These are phyloP conservation scores for Argynnis bischoffii DNA, from an alignment of 2,888 invertebrate species.

Conservation along the genomic window DNA sequence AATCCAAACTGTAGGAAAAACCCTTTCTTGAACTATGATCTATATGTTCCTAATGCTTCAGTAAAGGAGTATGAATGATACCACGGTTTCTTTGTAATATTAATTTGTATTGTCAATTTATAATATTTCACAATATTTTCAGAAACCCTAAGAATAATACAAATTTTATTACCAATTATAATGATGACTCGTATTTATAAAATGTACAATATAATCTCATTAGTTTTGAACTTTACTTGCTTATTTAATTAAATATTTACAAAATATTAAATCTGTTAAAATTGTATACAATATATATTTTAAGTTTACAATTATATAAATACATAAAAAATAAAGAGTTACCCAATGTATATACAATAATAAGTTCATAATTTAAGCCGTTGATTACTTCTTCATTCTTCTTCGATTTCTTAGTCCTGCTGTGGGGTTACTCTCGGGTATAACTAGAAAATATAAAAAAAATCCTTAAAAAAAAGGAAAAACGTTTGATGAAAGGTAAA, in stretches of 20 bases:
- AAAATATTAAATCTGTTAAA: conserved; percentile 81
- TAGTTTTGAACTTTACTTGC: conserved; percentile 69
- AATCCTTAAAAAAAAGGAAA: conserved; percentile 4
- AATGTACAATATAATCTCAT: conserved; percentile 83
- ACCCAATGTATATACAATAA: conserved; percentile 75
- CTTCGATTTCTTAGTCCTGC: conserved; percentile 59
- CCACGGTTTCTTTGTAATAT: conserved; percentile 56
- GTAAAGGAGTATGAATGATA: conserved; percentile 27
- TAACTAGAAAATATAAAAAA: conserved; percentile 72
- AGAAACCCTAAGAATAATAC: conserved; percentile 75
- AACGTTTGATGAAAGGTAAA: too few relatives aligned
- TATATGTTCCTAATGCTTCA: too few relatives aligned
- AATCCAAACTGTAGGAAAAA: too few relatives aligned
- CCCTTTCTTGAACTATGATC: too few relatives aligned
- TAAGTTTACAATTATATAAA: conserved; percentile 79
- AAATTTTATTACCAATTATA: conserved; percentile 74
- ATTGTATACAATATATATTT: conserved; percentile 78
- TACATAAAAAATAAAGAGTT: conserved; percentile 78
- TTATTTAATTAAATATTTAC: conserved; percentile 78
- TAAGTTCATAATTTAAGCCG: conserved; percentile 62
- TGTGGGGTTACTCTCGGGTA: conserved; percentile 85
- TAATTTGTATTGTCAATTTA: conserved; percentile 80
- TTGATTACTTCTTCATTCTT: conserved; percentile 42
- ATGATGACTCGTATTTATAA: conserved; percentile 79
- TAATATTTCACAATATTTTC: conserved; percentile 80